Percentiles rank a stretch among this genome's conserved stretches.
Conservation (phyloP, 2,888 invertebrate species). For the Thecophora atra region DNA sequence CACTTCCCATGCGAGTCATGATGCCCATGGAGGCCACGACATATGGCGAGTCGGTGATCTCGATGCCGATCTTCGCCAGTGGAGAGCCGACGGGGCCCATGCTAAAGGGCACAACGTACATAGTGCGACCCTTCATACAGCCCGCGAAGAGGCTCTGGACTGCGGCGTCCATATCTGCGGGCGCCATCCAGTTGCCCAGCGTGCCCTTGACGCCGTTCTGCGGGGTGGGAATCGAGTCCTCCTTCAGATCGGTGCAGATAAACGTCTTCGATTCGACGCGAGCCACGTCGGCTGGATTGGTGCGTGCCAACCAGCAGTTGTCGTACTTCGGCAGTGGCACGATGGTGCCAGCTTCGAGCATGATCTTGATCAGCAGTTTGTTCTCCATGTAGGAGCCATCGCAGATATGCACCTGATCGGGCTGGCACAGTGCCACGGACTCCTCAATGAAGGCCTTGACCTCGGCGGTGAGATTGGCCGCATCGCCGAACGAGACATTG, state of each 20-base stretch:
- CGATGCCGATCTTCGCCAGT: slow-evolving; percentile 94
- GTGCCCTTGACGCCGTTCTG: slow-evolving; percentile 83
- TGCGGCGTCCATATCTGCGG: slow-evolving; percentile 81
- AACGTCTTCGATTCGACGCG: slow-evolving; percentile 96
- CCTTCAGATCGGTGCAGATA: slow-evolving; percentile 84
- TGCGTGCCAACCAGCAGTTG: slow-evolving; percentile 94
- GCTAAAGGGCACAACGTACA: slow-evolving; percentile 98
- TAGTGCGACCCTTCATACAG: slow-evolving; percentile 91
- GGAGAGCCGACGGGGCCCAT: slow-evolving; percentile 98
- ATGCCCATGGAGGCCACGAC: slow-evolving; percentile 98
- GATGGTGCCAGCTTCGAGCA: slow-evolving; percentile 83
- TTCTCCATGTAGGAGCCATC: slow-evolving; percentile 91
- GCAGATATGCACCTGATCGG: slow-evolving; percentile 89
- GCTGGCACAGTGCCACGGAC: slow-evolving; percentile 83
- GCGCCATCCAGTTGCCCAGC: slow-evolving; percentile 94
- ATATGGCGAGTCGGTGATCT: slow-evolving; percentile 96
- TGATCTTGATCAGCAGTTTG: slow-evolving; percentile 75
- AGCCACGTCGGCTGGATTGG: slow-evolving; percentile 97
- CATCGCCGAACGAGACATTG: slow-evolving; percentile 67
- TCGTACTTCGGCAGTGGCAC: slow-evolving; percentile 86
- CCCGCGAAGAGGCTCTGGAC: slow-evolving; percentile 88
- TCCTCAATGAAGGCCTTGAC: slow-evolving; percentile 80
- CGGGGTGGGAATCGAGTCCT: slow-evolving; percentile 85
- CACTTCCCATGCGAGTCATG: slow-evolving; percentile 91
- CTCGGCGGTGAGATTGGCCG: slow-evolving; percentile 66